Evolutionary conservation across 2,888 invertebrate genomes (phyloP), one percentile per base, ranked within the genome.

Genomic region (Tryphoninae sp.): DNA sequence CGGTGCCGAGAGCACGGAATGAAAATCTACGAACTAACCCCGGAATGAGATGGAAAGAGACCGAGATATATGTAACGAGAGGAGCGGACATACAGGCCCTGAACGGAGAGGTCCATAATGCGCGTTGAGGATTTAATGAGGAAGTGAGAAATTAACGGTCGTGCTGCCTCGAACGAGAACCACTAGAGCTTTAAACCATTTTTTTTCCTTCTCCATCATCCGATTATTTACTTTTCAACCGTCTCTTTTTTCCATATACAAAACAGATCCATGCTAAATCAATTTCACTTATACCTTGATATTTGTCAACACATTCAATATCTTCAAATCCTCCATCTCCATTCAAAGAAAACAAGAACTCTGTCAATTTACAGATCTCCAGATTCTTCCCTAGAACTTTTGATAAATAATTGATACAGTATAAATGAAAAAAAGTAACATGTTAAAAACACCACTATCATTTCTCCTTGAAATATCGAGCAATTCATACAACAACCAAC

Each of bases 111-210:
- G 77, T 45, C 83, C 87, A 86, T 89, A 89, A 89, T 88, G 85
- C 84, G 86, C 85, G 89, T 86, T 86, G 89, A 90, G 89, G 87
- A 88, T 90, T 90, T 91, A 91, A 91, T 91, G 91, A 91, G 91
- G 91, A 91, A 91, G 90, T 90, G 89, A 91, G 89, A 89, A 91
- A 91, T 91, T 91, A 91, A 89, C 89, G 86, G 87, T 85, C 86
- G 84, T 40, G 80, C 85, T 86, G 83, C 85, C 87, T 81, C 85
- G 85, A 88, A 86, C 85, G 80, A 74, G 73, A 62, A 78, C 71
- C 81, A 65, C 59, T 71, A 71, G 75, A 71, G 26, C 55, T 77
- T 77, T 77, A 33, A 61, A 68, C 69, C 26, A 19, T 58, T 74
- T 74, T 69, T 83, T 78, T 74, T 83, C 82, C 79, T 86, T 89